Conservation (phyloP, 2,797 vertebrate species). For the Saxicola maurus region DNA sequence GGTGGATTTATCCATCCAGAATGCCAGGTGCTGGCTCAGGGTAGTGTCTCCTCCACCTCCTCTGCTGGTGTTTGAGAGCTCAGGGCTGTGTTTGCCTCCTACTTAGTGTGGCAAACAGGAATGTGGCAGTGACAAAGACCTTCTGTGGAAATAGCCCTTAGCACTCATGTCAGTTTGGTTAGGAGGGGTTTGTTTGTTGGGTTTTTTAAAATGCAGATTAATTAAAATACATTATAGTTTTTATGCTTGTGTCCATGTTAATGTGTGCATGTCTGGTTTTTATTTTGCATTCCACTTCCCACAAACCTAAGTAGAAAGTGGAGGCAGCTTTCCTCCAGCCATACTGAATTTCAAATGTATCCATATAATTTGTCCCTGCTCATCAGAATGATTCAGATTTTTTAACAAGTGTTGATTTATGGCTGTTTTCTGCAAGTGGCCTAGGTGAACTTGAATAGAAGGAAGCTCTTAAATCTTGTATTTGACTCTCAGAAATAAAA, state of each 20-base stretch:
- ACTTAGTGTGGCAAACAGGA: not conserved
- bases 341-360: not conserved
- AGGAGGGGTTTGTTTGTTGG: not conserved
- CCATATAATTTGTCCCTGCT: not conserved
- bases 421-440: not conserved
- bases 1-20: not conserved
- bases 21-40: not conserved
- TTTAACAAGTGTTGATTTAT: not conserved
- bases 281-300: not conserved
- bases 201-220: not conserved
- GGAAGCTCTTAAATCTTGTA: not conserved
- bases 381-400: not conserved
- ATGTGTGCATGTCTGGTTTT: not conserved
- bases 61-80: not conserved
- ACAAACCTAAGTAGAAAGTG: not conserved
- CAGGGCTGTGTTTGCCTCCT: not conserved
- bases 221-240: not conserved
- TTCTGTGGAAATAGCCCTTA: not conserved
- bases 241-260: not conserved
- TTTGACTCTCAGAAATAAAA: slow-evolving; percentile 4
- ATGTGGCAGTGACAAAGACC: not conserved
- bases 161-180: not conserved
- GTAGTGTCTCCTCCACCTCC: not conserved
- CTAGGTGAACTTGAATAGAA: not conserved
- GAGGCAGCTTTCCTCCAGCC: not conserved